phyloP scores from a whole-genome alignment of 2,797 vertebrate genomes.

The Xenops minutus region DNA sequence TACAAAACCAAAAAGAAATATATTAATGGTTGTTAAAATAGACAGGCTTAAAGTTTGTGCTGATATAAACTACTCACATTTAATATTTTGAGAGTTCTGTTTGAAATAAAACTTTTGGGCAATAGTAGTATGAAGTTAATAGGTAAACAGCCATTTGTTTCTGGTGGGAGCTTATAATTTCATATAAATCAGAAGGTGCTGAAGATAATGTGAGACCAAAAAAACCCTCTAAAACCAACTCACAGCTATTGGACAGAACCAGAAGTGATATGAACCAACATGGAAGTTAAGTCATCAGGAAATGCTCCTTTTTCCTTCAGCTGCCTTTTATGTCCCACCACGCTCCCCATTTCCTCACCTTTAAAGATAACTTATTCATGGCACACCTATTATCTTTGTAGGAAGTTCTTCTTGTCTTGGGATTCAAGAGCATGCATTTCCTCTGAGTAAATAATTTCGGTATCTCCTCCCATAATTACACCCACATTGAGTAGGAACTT shows the following conservation, averaged over 20 bases:
- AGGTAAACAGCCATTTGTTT: not conserved
- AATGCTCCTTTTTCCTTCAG: conserved; percentile 23
- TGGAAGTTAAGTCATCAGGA: conserved; percentile 24
- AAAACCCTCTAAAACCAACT: not conserved
- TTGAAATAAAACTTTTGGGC: not conserved
- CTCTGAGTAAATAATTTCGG: conserved; percentile 66
- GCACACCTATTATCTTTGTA: conserved; percentile 53
- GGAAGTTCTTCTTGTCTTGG: conserved; percentile 50
- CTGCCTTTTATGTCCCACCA: not conserved
- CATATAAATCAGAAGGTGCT: not conserved
- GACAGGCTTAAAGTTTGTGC: not conserved
- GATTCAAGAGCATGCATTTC: conserved; percentile 53
- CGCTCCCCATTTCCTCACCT: conserved; percentile 45
- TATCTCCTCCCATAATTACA: conserved; percentile 65
- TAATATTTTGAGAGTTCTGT: not conserved
- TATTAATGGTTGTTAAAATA: not conserved
- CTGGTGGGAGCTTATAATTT: not conserved
- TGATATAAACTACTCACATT: not conserved
- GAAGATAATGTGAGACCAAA: not conserved
- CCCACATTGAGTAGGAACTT: conserved; percentile 40
- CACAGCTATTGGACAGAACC: not conserved
- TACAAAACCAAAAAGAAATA: not conserved
- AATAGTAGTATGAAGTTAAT: not conserved
- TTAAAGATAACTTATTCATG: conserved; percentile 14
- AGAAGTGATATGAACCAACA: not conserved